These are phyloP conservation scores for Sipha flava DNA, from an alignment of 1,140 invertebrate species.

Conservation along the genomic window DNA sequence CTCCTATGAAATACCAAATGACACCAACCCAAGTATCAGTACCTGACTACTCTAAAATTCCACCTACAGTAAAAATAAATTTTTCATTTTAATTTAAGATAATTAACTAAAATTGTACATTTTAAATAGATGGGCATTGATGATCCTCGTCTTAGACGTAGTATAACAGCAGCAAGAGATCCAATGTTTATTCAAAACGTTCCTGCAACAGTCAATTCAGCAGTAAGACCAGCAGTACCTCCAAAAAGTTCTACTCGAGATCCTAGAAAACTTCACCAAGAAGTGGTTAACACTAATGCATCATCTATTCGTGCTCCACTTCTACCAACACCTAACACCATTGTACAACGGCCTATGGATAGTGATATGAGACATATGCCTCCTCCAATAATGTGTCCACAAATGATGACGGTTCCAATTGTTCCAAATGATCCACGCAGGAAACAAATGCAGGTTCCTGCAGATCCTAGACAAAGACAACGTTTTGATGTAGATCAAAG, in stretches of 20 bases:
- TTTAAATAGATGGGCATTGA: conserved; percentile 22
- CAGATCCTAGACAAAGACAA: conserved; percentile 15
- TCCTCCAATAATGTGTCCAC: conserved; percentile 12
- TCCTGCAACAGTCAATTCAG: background rate
- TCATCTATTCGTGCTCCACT: background rate
- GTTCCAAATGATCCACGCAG: conserved; percentile 23
- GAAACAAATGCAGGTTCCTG: conserved; percentile 7
- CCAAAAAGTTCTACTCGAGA: conserved; percentile 21
- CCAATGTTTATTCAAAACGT: background rate
- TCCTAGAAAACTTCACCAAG: conserved; percentile 20
- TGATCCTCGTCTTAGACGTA: conserved; percentile 16
- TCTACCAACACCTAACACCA: background rate
- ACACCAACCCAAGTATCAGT: conserved; percentile 28
- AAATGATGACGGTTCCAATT: conserved; percentile 26
- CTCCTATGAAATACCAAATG: conserved; percentile 45
- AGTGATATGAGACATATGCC: conserved; percentile 28
- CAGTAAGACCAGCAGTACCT: background rate
- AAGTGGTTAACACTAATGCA: background rate
- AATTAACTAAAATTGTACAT: background rate
- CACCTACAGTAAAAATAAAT: background rate
- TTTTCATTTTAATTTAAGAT: background rate
- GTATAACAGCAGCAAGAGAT: conserved; percentile 17
- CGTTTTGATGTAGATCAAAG: conserved; percentile 25
- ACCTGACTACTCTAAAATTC: conserved; percentile 35
- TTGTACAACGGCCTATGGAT: conserved; percentile 4